Evolutionary conservation across 1,140 invertebrate genomes (phyloP).

Genomic region (Brachionus rotundiformis): DNA sequence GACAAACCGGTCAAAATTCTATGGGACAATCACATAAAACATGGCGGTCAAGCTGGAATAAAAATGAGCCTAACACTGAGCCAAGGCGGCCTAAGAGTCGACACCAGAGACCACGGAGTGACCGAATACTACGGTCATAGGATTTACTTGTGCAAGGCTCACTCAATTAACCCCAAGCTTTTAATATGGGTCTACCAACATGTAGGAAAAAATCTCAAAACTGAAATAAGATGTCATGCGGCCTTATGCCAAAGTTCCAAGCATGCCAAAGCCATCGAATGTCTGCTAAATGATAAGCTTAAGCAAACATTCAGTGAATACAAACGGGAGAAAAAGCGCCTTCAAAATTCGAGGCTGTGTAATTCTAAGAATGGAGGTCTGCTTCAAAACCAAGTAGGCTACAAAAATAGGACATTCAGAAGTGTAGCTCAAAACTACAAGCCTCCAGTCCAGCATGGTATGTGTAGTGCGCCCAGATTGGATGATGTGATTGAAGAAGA

Average conservation of each 20-base stretch:
- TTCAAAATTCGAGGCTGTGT: conserved; percentile 40
- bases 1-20: conserved; percentile 46
- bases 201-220: conserved; percentile 49
- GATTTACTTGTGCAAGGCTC: conserved; percentile 23
- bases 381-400: background rate
- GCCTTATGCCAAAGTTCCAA: conserved; percentile 29
- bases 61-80: conserved; percentile 41
- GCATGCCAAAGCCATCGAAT: background rate
- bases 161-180: conserved; percentile 11
- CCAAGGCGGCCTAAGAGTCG: conserved; percentile 32
- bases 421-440: conserved; percentile 39
- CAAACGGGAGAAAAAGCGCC: conserved; percentile 28
- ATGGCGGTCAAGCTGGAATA: conserved; percentile 34
- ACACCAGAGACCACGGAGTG: conserved; percentile 40
- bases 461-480: conserved; percentile 45
- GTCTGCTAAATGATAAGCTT: conserved; percentile 20
- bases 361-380: conserved; percentile 29
- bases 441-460: conserved; percentile 44
- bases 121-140: conserved; percentile 49
- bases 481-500: conserved; percentile 46
- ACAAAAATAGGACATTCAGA: background rate
- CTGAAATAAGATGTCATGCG: conserved; percentile 44
- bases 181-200: conserved; percentile 50
- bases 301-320: conserved; percentile 46
- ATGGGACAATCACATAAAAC: conserved; percentile 47